Percentiles rank a stretch among this genome's conserved stretches.
phyloP scores from a whole-genome alignment of 2,113 vertebrate species.

The Platycercus adscitus region DNA sequence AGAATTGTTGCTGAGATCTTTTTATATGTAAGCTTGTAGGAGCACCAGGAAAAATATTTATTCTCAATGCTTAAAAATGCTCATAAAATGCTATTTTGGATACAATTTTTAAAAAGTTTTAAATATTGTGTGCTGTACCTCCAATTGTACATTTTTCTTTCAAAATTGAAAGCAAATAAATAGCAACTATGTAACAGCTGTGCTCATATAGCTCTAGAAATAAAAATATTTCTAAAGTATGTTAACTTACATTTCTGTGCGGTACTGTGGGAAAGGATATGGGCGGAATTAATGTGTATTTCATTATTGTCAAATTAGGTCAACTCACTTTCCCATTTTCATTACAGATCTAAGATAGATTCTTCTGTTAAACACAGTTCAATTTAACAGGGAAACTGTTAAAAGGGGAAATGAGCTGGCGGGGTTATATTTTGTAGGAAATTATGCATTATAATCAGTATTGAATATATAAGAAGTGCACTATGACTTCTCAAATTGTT shows the following conservation, averaged over 20 bases:
- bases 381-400: not conserved
- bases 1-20: not conserved
- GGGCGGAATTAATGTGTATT: not conserved
- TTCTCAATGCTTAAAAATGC: not conserved
- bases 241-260: not conserved
- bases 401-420: not conserved
- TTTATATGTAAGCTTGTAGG: not conserved
- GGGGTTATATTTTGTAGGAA: not conserved
- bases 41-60: not conserved
- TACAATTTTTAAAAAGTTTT: not conserved
- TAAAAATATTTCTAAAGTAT: constrained; percentile 32
- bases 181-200: constrained; percentile 23
- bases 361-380: not conserved
- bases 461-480: not conserved
- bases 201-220: not conserved
- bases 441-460: not conserved
- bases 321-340: not conserved
- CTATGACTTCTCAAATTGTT: not conserved
- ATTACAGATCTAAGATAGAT: not conserved
- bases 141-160: not conserved
- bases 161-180: constrained; percentile 6
- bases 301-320: not conserved
- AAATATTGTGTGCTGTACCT: not conserved
- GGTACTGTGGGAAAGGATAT: not conserved
- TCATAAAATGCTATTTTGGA: not conserved